A percentile compares a stretch with the other conserved stretches of the same genome.
Conservation (phyloP, 2,797 vertebrate species). For the Amazona finschi region DNA sequence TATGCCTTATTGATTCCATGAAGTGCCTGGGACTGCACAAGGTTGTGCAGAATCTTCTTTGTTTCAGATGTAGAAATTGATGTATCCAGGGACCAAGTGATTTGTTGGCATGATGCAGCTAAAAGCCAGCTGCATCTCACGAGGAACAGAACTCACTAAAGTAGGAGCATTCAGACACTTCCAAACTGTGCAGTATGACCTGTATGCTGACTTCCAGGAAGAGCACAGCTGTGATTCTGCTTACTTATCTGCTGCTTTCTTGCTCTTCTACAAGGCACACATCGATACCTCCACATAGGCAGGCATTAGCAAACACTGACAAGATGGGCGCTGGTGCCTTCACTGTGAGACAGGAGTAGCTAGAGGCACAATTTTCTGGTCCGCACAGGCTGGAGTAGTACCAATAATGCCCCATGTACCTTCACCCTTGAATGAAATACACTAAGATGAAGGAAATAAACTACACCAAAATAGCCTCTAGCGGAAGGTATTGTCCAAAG, state of each 20-base stretch:
- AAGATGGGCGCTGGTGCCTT: neutral
- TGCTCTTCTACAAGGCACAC: neutral
- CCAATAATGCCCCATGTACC: neutral
- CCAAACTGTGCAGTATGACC: neutral
- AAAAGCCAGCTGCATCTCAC: neutral
- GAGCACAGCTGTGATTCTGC: neutral
- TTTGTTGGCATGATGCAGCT: neutral
- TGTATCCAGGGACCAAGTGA: neutral
- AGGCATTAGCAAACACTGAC: neutral
- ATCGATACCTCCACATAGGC: neutral
- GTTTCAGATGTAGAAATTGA: neutral
- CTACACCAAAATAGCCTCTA: neutral
- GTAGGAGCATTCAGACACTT: neutral
- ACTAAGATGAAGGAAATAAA: neutral
- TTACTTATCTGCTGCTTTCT: neutral
- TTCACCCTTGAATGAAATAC: neutral
- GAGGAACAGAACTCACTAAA: neutral
- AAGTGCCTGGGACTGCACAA: neutral
- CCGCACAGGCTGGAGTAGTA: neutral
- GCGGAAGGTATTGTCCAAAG: neutral
- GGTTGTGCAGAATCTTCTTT: neutral
- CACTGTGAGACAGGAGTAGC: neutral
- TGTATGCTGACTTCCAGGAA: neutral
- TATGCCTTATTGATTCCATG: neutral
- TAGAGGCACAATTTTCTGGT: neutral